Evolutionary conservation across 2,113 vertebrate species (phyloP).

Genomic region (Bubo blakistoni): DNA sequence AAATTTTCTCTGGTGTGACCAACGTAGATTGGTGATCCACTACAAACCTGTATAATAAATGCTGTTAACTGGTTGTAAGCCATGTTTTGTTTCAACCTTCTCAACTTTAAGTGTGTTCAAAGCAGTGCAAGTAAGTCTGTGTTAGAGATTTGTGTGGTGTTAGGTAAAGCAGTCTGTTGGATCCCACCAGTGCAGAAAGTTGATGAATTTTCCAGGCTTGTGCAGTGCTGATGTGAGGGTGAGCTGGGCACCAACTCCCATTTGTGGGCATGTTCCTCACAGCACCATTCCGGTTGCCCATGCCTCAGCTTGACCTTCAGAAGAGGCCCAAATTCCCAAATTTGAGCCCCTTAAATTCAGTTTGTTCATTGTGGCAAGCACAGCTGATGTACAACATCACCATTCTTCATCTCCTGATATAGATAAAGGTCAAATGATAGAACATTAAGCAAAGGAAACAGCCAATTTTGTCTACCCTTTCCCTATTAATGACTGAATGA

Average conservation of each 20-base stretch:
- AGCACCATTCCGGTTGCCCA: neutral
- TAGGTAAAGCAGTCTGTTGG: neutral
- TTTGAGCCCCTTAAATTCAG: neutral
- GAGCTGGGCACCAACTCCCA: neutral
- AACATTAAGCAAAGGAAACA: neutral
- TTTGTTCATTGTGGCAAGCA: neutral
- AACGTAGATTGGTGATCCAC: neutral
- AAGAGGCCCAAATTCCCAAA: neutral
- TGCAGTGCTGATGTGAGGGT: neutral
- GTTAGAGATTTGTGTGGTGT: neutral
- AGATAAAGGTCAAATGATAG: neutral
- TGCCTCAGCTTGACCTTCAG: neutral
- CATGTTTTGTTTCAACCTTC: neutral
- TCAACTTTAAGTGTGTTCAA: neutral
- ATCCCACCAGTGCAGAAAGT: neutral
- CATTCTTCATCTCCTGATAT: neutral
- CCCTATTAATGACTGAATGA: neutral
- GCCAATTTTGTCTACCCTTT: neutral
- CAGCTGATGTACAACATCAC: neutral
- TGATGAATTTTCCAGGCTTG: rapidly evolving
- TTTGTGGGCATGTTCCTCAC: neutral
- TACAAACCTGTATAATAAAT: neutral
- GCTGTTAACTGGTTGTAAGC: neutral
- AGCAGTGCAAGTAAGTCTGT: neutral
- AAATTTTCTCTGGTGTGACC: neutral